Base-by-base conservation (phyloP, 2,797 vertebrate species). In the Alca torda region DNA sequence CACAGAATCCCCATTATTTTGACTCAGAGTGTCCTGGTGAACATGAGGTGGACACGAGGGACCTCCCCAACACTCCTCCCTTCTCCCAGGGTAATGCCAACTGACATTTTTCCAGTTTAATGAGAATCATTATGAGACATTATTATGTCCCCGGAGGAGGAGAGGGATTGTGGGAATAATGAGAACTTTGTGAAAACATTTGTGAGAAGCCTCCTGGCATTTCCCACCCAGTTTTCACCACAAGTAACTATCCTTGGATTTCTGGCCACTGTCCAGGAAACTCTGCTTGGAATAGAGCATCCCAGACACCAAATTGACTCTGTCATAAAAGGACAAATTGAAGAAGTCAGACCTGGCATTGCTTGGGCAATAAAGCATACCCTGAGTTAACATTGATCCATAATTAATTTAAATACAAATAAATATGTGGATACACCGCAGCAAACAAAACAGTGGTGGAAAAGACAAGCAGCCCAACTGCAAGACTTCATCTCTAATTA, bases 401-500 rank as follows among this genome's bases (percentile, higher is more conserved):
- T 92, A 84, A 92, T 96, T 94, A 94, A 96, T 93, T 95, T 78
- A 79, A 93, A 78, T 79, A 75, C 84, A 93, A 84, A 84, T 70
- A 97, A 87, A 92, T 70, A 76, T 2, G 4, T 69, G 6, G 37
- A 39, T 63, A 76, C 20, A 8, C 46, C 11, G 18, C 50, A 31
- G 48, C 2, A 2, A 91, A 68, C 2, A 10, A 77, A 83, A 39
- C 11, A 11, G 68, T 2, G 6, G 51, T 46, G 57, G 64, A 67
- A 81, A 65, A 90, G 74, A 84, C 31, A 68, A 68, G 61, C 84
- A 41, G 68, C 74, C 79, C 79, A 41, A 81, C 61, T 53, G 59
- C 70, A 91, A 82, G 53, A 53, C 87, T 93, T 95, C 93, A 82
- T 56, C 68, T 92, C 91, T 95, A 96, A 96, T 95, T 85, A 96